These are phyloP conservation scores for Drosophila eohydei DNA, from an alignment of 2,888 invertebrate genomes.

Conservation along the genomic window DNA sequence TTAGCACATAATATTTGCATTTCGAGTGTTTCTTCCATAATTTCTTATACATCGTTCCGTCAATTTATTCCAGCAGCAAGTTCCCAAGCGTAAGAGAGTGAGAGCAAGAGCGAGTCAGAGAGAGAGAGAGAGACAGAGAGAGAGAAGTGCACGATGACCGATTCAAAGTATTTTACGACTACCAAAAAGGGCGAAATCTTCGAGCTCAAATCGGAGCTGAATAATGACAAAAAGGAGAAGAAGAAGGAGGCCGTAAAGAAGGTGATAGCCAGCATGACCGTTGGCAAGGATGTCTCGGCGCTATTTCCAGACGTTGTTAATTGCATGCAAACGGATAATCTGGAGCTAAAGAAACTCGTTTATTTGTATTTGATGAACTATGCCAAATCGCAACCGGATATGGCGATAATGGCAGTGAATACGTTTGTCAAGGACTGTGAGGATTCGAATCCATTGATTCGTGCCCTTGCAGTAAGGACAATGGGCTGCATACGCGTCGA, in stretches of 20 bases:
- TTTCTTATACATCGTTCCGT: neutral
- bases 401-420: conserved; percentile 99
- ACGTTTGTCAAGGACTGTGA: conserved; percentile 99
- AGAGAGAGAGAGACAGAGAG: conserved; percentile 37
- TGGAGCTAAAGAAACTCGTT: conserved; percentile 99
- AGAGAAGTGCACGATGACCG: conserved; percentile 90
- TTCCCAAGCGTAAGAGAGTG: conserved; percentile 38
- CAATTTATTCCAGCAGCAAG: conserved; percentile 4
- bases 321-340: conserved; percentile 99
- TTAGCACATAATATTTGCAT: neutral
- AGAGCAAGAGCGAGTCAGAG: conserved; percentile 24
- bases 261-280: conserved; percentile 99
- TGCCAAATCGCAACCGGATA: conserved; percentile 99
- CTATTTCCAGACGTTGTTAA: conserved; percentile 99
- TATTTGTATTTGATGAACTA: conserved; percentile 99
- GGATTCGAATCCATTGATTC: conserved; percentile 99
- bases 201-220: conserved; percentile 98
- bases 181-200: conserved; percentile 99
- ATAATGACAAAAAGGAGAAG: conserved; percentile 99
- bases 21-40: neutral
- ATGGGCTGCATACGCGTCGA: conserved; percentile 99
- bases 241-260: conserved; percentile 99
- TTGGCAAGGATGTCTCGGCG: conserved; percentile 99
- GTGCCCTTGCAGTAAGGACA: conserved; percentile 98
- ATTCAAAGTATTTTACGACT: conserved; percentile 99